These are phyloP conservation scores for Turdus rufiventris DNA, from an alignment of 2,113 vertebrate species.

Conservation along the genomic window DNA sequence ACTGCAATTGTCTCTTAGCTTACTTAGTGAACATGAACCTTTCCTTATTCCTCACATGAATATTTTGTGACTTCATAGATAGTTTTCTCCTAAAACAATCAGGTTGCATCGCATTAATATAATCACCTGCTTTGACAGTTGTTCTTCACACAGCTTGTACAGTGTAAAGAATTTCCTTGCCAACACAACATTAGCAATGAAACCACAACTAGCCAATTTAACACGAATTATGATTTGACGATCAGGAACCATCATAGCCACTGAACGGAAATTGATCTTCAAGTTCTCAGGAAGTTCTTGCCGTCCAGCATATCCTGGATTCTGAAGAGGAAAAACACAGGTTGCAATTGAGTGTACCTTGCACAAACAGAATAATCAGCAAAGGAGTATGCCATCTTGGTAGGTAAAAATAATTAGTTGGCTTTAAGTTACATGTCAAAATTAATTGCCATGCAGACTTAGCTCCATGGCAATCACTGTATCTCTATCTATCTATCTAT, in stretches of 20 bases:
- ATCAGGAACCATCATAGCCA: constrained; percentile 98
- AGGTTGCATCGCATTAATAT: background rate
- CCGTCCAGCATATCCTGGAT: constrained; percentile 94
- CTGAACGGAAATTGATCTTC: constrained; percentile 94
- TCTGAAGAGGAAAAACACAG: constrained; percentile 69
- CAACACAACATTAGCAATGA: constrained; percentile 87
- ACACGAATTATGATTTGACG: constrained; percentile 96
- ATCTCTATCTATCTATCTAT: too few species aligned
- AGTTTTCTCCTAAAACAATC: background rate
- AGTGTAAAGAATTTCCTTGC: constrained; percentile 94
- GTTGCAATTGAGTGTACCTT: background rate
- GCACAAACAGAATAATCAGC: background rate
- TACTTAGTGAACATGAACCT: background rate
- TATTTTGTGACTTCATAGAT: background rate
- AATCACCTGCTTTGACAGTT: constrained; percentile 93
- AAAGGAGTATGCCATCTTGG: background rate
- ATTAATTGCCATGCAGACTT: background rate
- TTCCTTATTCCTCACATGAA: background rate
- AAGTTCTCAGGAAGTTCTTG: constrained; percentile 97
- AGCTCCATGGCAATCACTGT: too few species aligned
- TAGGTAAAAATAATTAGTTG: background rate
- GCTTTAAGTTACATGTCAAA: background rate
- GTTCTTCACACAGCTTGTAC: constrained; percentile 95
- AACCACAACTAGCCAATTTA: constrained; percentile 94
- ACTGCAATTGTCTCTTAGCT: background rate